Evolutionary conservation across 2,888 invertebrate genomes (phyloP), one percentile per base, ranked within the genome.

Genomic region (Ceramica pisi): DNA sequence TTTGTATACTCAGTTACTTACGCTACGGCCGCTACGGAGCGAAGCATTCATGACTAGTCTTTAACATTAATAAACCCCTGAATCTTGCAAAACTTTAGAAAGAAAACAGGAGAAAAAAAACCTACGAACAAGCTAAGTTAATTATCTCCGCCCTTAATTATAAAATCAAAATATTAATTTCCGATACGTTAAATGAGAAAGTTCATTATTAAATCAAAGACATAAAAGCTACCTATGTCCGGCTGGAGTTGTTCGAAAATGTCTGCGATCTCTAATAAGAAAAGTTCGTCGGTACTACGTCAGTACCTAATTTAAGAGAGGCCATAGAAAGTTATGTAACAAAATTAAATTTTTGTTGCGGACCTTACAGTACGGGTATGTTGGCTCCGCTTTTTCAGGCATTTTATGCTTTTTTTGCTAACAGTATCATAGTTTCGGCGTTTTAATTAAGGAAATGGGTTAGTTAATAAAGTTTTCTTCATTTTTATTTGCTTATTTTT

Each of bases 291-390:
- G 78, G 87, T 87, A 89, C 89, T 87, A 89, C 87, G 91, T 91
- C 90, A 90, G 92, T 92, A n/a, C n/a, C n/a, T n/a, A 91, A 93
- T 92, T 93, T 92, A 91, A 90, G 90, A 91, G 90, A 88, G 88
- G 77, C 88, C 89, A 89, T 90, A 91, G 77, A 90, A 92, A 93
- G 90, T 93, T 92, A 86, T 88, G 89, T 88, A 88, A 88, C 89
- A 85, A 92, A 92, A 92, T 92, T 90, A 90, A 91, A 89, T 92
- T 93, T 92, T 92, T 92, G 88, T 90, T 89, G 88, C 88, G 83
- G 44, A 51, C 64, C 86, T 83, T 80, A 62, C 65, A 81, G 81
- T 85, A 80, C 77, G 73, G 65, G 60, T 71, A 46, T 51, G 82
- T 78, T 84, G 68, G 71, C 69, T 81, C 78, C 66, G 60, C 74